Percentiles rank a stretch among this genome's conserved stretches.
Evolutionary conservation across 2,797 vertebrate genomes (phyloP).

Genomic region (Hemitrygon akajei): DNA sequence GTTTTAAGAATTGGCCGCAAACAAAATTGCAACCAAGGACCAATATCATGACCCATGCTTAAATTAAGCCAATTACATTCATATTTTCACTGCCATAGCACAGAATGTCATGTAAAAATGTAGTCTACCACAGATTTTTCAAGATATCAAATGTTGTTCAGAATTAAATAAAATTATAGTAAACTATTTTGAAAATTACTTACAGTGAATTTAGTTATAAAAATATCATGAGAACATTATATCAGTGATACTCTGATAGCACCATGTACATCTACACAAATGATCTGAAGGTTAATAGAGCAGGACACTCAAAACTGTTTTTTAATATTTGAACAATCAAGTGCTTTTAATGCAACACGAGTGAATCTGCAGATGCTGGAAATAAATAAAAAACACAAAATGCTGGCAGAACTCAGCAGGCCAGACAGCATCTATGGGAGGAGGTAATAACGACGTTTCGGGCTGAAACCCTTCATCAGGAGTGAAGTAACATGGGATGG

Average conservation of each 20-base stretch:
- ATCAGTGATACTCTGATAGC: not conserved
- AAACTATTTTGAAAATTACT: not conserved
- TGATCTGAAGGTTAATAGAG: not conserved
- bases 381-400: too few relatives aligned
- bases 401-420: too few relatives aligned
- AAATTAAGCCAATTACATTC: constrained; percentile 9
- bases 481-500: too few relatives aligned
- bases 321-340: constrained; percentile 10
- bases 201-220: not conserved
- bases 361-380: too few relatives aligned
- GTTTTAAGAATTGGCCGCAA: not conserved
- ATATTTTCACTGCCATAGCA: not conserved
- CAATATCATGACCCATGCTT: not conserved
- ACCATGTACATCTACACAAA: not conserved
- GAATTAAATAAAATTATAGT: not conserved
- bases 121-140: not conserved
- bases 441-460: too few relatives aligned
- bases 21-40: not conserved
- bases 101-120: not conserved
- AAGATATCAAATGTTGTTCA: not conserved
- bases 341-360: too few relatives aligned
- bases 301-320: not conserved
- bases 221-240: not conserved
- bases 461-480: too few relatives aligned
- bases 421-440: too few relatives aligned